Conservation (phyloP, 37 sponge, comb jelly and placozoan genomes). For the Eunapius fragilis region DNA sequence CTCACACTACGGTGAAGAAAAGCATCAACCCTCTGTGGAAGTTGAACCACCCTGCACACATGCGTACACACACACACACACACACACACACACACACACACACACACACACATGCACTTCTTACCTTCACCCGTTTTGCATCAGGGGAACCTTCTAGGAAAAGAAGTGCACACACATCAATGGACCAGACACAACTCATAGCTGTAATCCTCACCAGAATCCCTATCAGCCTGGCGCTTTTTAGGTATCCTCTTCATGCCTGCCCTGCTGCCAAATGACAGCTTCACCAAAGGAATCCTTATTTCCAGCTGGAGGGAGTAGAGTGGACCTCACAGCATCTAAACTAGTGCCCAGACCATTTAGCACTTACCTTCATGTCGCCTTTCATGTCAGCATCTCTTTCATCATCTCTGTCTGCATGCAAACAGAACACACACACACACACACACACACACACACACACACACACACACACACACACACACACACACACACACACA, state of each 20-base stretch:
- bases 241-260: slow-evolving; percentile 70
- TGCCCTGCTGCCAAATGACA: slow-evolving; percentile 47
- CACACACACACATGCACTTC: neutral
- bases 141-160: slow-evolving; percentile 13
- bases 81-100: too few species aligned
- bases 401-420: neutral
- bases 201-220: neutral
- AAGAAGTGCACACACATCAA: neutral
- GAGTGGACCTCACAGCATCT: neutral
- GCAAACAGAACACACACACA: neutral
- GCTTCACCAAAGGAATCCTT: slow-evolving; percentile 64
- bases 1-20: neutral
- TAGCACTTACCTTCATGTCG: neutral
- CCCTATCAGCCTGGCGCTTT: slow-evolving; percentile 35
- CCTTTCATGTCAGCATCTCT: neutral
- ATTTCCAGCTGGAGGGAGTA: slow-evolving; percentile 65
- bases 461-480: too few species aligned
- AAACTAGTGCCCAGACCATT: neutral
- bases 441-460: too few species aligned
- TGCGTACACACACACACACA: too few species aligned
- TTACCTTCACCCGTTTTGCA: slow-evolving; percentile 22
- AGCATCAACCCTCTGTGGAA: too few species aligned
- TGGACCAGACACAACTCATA: neutral
- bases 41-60: too few species aligned
- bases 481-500: neutral